Conservation (phyloP, 2,797 vertebrate species). For the Spea hammondii region DNA sequence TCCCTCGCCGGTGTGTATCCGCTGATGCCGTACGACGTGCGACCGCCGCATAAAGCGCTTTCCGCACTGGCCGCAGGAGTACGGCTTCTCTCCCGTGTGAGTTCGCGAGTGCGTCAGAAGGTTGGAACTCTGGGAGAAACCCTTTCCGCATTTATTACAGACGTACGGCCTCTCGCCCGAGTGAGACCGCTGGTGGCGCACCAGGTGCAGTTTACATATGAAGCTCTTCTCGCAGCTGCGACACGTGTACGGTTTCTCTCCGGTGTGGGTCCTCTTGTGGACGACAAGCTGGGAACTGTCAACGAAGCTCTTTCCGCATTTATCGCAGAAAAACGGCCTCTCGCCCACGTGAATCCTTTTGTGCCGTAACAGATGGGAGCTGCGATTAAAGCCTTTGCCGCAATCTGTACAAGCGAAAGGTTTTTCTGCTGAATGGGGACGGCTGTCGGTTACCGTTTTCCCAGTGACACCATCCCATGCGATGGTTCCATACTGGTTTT, state of each 20-base stretch:
- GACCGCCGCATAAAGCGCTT: conserved; percentile 32
- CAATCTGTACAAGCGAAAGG: conserved; percentile 17
- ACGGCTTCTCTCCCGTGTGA: conserved; percentile 37
- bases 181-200: conserved; percentile 28
- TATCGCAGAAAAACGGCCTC: conserved; percentile 19
- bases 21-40: conserved; percentile 28
- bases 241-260: conserved; percentile 15
- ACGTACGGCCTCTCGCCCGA: conserved; percentile 24
- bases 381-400: conserved; percentile 14
- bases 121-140: conserved; percentile 31
- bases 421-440: background rate
- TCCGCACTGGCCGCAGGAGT: conserved; percentile 24
- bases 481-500: background rate
- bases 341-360: conserved; percentile 21
- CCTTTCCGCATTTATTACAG: conserved; percentile 31
- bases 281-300: conserved; percentile 14
- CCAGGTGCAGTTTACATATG: conserved; percentile 35
- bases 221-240: conserved; percentile 25
- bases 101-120: conserved; percentile 30
- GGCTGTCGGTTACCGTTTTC: background rate
- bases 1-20: conserved; percentile 28
- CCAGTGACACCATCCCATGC: background rate
- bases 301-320: conserved; percentile 24
- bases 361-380: conserved; percentile 29
- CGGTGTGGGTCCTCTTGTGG: conserved; percentile 27